A percentile compares a stretch with the other conserved stretches of the same genome.
phyloP scores from a whole-genome alignment of 1,140 invertebrate species.

The Whitmania pigra region DNA sequence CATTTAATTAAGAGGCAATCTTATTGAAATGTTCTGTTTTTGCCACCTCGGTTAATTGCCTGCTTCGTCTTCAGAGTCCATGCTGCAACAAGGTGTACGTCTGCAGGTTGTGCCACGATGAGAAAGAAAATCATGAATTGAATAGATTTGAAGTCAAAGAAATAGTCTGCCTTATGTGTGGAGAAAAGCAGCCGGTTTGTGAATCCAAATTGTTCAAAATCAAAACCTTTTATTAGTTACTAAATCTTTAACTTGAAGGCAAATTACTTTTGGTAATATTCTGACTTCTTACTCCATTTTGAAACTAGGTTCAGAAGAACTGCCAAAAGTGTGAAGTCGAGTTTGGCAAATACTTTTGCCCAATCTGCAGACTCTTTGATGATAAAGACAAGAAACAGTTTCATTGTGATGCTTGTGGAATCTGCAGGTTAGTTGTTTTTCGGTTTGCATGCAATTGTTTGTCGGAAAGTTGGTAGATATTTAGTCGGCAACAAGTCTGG shows the following conservation, averaged over 20 bases:
- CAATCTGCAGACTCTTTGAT: conserved; percentile 74
- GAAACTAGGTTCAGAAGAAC: conserved; percentile 37
- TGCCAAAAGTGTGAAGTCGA: conserved; percentile 30
- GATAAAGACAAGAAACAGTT: conserved; percentile 75
- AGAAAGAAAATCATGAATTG: conserved; percentile 65
- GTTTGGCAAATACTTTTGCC: conserved; percentile 57
- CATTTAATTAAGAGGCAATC: background rate
- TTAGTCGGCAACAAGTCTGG: too few relatives aligned
- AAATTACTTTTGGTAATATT: background rate
- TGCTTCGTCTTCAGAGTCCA: conserved; percentile 52
- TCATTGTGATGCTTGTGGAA: conserved; percentile 73
- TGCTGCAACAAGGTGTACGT: conserved; percentile 75
- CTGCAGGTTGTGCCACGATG: conserved; percentile 76
- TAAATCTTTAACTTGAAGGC: too few relatives aligned
- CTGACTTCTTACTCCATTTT: background rate
- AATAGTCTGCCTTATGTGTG: conserved; percentile 65
- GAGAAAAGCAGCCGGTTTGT: conserved; percentile 60
- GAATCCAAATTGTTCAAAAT: conserved; percentile 10
- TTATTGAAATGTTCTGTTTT: background rate
- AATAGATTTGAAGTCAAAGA: conserved; percentile 66
- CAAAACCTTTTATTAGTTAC: too few relatives aligned
- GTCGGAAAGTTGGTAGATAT: too few relatives aligned
- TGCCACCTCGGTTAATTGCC: background rate
- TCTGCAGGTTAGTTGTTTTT: conserved; percentile 50
- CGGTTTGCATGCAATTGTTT: too few relatives aligned